Conservation (phyloP, 2,113 vertebrate genomes). For the Myrmophylax atrothorax region DNA sequence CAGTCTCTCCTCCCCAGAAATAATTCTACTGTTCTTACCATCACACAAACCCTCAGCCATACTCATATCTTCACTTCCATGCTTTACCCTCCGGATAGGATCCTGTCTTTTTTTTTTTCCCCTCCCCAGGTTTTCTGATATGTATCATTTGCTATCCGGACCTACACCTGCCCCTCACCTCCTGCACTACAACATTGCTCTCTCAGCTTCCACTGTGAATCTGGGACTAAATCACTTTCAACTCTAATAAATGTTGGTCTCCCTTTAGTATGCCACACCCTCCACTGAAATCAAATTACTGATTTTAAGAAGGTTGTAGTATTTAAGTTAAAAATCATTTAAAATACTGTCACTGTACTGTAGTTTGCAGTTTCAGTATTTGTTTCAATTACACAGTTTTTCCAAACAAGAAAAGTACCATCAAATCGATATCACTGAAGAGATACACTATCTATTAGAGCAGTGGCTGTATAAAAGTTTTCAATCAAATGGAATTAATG, state of each 20-base stretch:
- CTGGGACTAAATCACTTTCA: not conserved
- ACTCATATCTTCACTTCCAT: rapidly evolving
- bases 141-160: not conserved
- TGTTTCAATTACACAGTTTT: not conserved
- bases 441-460: not conserved
- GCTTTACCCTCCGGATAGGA: not conserved
- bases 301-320: not conserved
- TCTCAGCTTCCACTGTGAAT: not conserved
- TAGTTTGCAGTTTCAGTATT: not conserved
- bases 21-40: not conserved
- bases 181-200: not conserved
- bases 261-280: not conserved
- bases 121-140: not conserved
- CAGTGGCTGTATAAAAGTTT: not conserved
- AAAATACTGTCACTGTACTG: not conserved
- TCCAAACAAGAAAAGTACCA: not conserved
- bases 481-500: not conserved
- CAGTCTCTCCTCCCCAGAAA: not conserved
- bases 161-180: not conserved
- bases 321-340: not conserved
- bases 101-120: not conserved
- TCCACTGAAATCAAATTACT: not conserved
- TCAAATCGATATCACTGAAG: not conserved
- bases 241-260: not conserved
- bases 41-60: not conserved